Evolutionary conservation across 23 tunicate species (phyloP), one percentile per base, ranked within the genome.

Genomic region (Trididemnum clinides): DNA sequence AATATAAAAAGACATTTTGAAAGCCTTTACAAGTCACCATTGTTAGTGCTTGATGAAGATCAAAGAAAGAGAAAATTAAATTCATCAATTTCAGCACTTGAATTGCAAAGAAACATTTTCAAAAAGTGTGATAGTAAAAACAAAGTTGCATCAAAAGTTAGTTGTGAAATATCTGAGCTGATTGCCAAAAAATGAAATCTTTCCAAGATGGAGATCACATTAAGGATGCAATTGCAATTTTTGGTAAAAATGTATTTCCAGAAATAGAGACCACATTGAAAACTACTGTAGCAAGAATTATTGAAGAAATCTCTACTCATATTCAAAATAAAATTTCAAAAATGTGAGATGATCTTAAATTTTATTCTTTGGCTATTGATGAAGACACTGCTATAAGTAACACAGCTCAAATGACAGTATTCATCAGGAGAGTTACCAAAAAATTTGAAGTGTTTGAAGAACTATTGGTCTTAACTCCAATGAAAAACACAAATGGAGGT

Each of bases 171-270:
- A n/a, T n/a, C n/a, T n/a, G n/a, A n/a, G n/a, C n/a, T n/a, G 28
- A 21, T 63, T 63, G 19, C 71, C 20, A 21, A 25, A 21, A n/a
- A n/a, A n/a, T 63, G 71, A 63, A 63, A 63, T 22, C 71, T n/a
- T 63, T n/a, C 20, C 28, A 21, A 25, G 71, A 63, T 63, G 71
- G 71, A n/a, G 71, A 63, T n/a, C 6, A n/a, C 28, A 63, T 63
- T 5, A 63, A 63, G 71, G 28, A 63, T 21, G 71, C 71, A 25
- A 63, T 63, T n/a, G 71, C 71, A 63, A 25, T n/a, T 63, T 63
- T 21, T 22, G 12, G 71, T 63, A n/a, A 21, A 63, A 63, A 25
- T 63, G 71, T 25, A 7, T n/a, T n/a, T 15, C 26, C 71, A 63
- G 20, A 21, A 63, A 63, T 10, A 63, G 23, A 25, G 28, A 63